Evolutionary conservation across 2,888 invertebrate species (phyloP).

Genomic region (Rhaphigaster nebulosa): DNA sequence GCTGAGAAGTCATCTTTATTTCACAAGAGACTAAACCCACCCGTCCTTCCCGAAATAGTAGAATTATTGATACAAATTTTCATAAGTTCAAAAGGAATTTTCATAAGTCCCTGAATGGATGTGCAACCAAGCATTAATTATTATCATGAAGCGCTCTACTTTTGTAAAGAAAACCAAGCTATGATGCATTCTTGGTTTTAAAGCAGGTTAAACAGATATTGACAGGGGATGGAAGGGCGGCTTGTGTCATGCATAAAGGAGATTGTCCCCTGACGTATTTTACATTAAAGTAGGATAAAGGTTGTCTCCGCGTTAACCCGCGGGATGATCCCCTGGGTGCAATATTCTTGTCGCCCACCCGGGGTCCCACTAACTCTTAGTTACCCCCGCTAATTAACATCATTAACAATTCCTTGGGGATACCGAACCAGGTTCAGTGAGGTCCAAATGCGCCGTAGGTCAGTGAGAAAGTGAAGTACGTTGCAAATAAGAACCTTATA

Average conservation of each 20-base stretch:
- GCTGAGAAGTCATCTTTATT: no score
- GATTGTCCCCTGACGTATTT: conserved; percentile 51
- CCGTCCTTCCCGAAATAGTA: no score
- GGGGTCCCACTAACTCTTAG: neutral
- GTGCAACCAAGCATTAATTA: no score
- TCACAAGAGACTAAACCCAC: no score
- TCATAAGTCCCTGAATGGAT: no score
- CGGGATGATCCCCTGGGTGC: conserved; percentile 9
- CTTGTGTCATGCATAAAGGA: conserved; percentile 19
- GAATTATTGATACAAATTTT: no score
- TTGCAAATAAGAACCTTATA: no score
- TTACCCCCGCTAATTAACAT: conserved; percentile 5
- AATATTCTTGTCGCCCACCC: neutral
- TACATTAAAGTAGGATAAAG: conserved; percentile 54
- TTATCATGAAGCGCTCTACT: no score
- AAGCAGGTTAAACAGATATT: neutral
- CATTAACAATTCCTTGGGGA: neutral
- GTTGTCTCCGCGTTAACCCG: conserved; percentile 45
- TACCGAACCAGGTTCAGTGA: neutral
- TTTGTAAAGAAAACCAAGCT: no score
- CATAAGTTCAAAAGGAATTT: no score
- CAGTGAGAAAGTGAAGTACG: neutral
- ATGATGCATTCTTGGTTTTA: neutral
- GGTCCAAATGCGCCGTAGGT: neutral
- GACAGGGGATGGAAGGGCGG: conserved; percentile 15